phyloP scores from a whole-genome alignment of 2,113 vertebrate species.

The Eira barbara region DNA sequence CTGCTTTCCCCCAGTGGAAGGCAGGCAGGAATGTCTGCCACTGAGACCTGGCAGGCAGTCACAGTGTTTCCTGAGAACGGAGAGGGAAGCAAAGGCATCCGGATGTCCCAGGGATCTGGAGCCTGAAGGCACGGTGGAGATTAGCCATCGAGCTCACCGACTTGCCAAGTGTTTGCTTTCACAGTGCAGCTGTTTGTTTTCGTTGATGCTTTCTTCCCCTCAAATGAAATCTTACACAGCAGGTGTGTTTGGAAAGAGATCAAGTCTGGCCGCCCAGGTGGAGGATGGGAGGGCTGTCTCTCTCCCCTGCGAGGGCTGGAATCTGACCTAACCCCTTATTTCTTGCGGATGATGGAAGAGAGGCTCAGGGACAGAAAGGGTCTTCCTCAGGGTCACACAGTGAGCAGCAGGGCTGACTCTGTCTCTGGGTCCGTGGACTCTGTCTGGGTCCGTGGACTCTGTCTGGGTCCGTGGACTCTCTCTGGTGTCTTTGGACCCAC shows the following conservation, averaged over 20 bases:
- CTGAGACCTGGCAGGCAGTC: rapidly evolving
- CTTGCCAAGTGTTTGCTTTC: background rate
- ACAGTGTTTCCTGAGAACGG: background rate
- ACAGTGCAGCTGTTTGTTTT: rapidly evolving
- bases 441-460: no score
- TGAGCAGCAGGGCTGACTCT: rapidly evolving
- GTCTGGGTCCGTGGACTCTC: no score
- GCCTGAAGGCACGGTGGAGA: rapidly evolving
- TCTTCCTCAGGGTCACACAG: background rate
- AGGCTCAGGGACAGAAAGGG: rapidly evolving
- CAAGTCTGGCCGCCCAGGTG: rapidly evolving
- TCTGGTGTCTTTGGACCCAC: background rate
- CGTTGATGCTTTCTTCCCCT: no score
- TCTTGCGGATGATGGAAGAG: background rate
- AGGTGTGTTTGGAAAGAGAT: background rate
- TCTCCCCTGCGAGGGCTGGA: rapidly evolving
- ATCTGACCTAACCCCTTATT: no score
- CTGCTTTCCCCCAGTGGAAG: background rate
- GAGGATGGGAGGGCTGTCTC: background rate
- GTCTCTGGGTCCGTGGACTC: no score
- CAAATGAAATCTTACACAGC: rapidly evolving
- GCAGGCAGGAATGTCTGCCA: rapidly evolving
- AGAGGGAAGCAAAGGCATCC: background rate
- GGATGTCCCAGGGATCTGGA: rapidly evolving
- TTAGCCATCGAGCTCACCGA: rapidly evolving